Evolutionary conservation across 2,888 invertebrate genomes (phyloP), one percentile per base, ranked within the genome.

Genomic region (Diarsia dahlii): DNA sequence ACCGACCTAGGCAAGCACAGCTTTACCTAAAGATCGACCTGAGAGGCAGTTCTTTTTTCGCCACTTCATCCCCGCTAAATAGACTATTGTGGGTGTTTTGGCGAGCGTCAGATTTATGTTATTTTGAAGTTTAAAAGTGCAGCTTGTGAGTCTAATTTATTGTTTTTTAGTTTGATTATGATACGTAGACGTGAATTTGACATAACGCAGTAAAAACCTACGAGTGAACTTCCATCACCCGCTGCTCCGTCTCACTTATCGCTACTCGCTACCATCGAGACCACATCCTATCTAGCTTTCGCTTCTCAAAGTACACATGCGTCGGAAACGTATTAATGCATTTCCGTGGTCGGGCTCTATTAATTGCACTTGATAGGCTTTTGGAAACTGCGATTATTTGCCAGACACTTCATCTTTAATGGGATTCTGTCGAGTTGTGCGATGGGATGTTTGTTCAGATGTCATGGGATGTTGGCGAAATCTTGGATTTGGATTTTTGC

Each of bases 271-370:
- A 13, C 1, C 15, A 18, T 3, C 6, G 20, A 46, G 23, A 69
- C 54, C 52, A 48, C 10, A 6, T 2, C 63, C 23, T 23, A 10
- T 46, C 18, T 58, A 70, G 68, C 69, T 82, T 72, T 79, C 74
- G 48, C 46, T 12, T 64, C 39, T 46, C 18, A 28, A 63, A 71
- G 58, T 69, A 79, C 71, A 71, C 62, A 62, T 68, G 70, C 71
- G 71, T 75, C 76, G 81, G 84, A 80, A 76, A 71, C 78, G 83
- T 78, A 80, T 74, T 81, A 87, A 86, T 87, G 87, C 82, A 80
- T 86, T 82, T 87, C 78, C 68, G 75, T 76, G 82, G 84, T 84
- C 63, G 64, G 63, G 23, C 60, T 81, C 81, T 70, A 80, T 85
- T 83, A 83, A 83, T 79, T 65, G 74, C 83, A 79, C 85, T 83